These are phyloP conservation scores for Chionoecetes opilio DNA, from an alignment of 1,140 invertebrate species.

Conservation along the genomic window DNA sequence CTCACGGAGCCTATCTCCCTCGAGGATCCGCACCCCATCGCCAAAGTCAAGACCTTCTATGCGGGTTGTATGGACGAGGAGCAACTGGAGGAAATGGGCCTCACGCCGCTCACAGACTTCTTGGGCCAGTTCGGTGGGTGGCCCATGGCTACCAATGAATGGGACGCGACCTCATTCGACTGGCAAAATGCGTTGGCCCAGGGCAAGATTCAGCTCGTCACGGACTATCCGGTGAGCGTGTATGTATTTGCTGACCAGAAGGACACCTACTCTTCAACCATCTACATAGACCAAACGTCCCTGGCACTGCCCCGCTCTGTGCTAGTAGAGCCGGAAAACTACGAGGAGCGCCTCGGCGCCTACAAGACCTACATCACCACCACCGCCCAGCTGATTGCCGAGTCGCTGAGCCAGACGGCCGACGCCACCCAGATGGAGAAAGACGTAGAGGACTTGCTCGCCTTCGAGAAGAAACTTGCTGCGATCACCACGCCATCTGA, in stretches of 20 bases:
- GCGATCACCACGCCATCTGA: constrained; percentile 70
- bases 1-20: constrained; percentile 52
- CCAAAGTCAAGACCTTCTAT: constrained; percentile 65
- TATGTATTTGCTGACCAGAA: constrained; percentile 76
- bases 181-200: constrained; percentile 72
- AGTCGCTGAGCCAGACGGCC: background rate
- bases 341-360: constrained; percentile 68
- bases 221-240: constrained; percentile 58
- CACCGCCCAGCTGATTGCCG: constrained; percentile 70
- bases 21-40: constrained; percentile 62
- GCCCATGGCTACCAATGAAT: constrained; percentile 72
- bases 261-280: constrained; percentile 63
- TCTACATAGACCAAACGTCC: constrained; percentile 76
- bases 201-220: background rate
- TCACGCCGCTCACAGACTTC: constrained; percentile 61
- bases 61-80: constrained; percentile 61
- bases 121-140: constrained; percentile 70
- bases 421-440: constrained; percentile 7
- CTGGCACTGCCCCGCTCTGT: constrained; percentile 76
- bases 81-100: constrained; percentile 56
- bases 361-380: constrained; percentile 76
- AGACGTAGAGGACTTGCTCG: constrained; percentile 67
- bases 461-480: constrained; percentile 73
- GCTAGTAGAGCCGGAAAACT: constrained; percentile 59
- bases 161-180: constrained; percentile 67